Evolutionary conservation across 2,113 vertebrate species (phyloP), one percentile per base, ranked within the genome.

Genomic region (Nanorana parkeri): DNA sequence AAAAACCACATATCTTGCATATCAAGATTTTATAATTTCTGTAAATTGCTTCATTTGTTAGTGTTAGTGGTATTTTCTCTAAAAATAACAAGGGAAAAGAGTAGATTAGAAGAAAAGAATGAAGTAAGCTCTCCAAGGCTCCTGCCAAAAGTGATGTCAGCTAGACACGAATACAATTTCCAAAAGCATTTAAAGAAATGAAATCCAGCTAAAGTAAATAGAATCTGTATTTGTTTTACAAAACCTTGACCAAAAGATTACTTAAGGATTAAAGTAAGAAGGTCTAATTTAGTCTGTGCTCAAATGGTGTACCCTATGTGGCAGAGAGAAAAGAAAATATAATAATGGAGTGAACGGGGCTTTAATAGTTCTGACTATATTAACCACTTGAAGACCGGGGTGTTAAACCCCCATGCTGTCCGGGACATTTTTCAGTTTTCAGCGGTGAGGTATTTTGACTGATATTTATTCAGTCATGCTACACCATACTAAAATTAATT

Each of bases 171-270:
- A 81, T 26, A 67, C 60, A 41, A 75, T 81, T 75, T 75, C 80
- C 47, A 67, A 74, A 47, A 67, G 61, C 51, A 75, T 81, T 74
- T 75, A 75, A n/a, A 58, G 61, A 75, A 81, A 67, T 63, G n/a
- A 36, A 81, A 81, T 65, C 69, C 69, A 74, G 47, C 51, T 81
- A 81, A 67, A 74, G 51, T 75, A 81, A 81, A 81, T 65, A 81
- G 17, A n/a, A 41, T 58, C 26, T 67, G 61, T 75, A 81, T 81
- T 75, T 81, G 24, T 75, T 64, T 74, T 58, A 58, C 60, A 56
- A 74, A 74, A 36, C 63, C 80, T 81, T 67, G 80, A 75, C 51
- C 61, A 56, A 67, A 81, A 67, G 51, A 81, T 81, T 67, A 67
- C 51, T 74, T 17, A 81, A 81, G 80, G 69, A 58, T 81, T 81